Base-by-base conservation (phyloP, 2,888 invertebrate species). In the Drosophila meridiana region DNA sequence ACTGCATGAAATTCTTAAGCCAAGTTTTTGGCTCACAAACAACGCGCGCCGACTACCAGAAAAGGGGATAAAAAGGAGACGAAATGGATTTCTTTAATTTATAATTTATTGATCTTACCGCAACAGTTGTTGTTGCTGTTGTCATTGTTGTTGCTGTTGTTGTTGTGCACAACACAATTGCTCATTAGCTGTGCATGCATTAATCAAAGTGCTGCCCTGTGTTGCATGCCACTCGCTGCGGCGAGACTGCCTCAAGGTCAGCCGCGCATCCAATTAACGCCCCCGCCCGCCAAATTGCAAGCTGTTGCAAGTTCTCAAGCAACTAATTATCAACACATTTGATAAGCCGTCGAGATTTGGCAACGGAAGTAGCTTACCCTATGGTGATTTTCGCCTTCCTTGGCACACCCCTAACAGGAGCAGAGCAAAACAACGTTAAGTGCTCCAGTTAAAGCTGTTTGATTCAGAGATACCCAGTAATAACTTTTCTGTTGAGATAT, bases 1-100 rank as follows among this genome's bases (percentile, higher is more conserved):
- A 76, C 79, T 75, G 83, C 81, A 67, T 87, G 89, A 83, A 86
- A 87, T 87, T 90, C 89, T 87, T 78, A 78, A 83, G 81, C 70
- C 74, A 77, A 80, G 87, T 85, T 85, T 77, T 77, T 67, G 81
- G 78, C 59, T 59, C 64, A 76, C 80, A 78, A 75, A 66, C 80
- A 79, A 62, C 71, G 64, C 64, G 73, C 63, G 40, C 38, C 76
- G 73, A 56, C 61, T 40, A 52, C 69, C 50, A 30, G 48, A 38
- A 34, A 32, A 38, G 52, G 50, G 60, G 38, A 50, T 50, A 45
- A 60, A 66, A 71, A 70, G 65, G 69, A 66, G 30, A 40, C 66
- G 64, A 90, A 87, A 86, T 90, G 90, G 87, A 83, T 90, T 90
- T 87, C 90, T 88, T 87, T 87, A 90, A 87, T 87, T 87, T 87